Evolutionary conservation across 2,797 vertebrate genomes (phyloP).

Genomic region (Melanogrammus aeglefinus): DNA sequence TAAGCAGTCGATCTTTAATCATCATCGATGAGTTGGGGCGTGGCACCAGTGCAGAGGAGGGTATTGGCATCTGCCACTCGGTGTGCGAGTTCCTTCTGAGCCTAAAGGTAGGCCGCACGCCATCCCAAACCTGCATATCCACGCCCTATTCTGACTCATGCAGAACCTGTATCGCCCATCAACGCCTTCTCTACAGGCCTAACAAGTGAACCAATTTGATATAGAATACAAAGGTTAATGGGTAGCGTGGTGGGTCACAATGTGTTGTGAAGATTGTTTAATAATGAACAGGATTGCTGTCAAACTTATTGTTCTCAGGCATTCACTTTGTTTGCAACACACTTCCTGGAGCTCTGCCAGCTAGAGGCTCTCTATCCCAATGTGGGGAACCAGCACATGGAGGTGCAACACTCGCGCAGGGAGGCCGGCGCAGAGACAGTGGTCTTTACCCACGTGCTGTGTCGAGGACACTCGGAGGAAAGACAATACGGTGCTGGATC

Average conservation of each 20-base stretch:
- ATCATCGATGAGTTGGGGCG: slow-evolving; percentile 96
- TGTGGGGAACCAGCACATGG: slow-evolving; percentile 93
- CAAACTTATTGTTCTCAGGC: slow-evolving; percentile 69
- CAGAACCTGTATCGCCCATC: not conserved
- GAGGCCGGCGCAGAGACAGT: slow-evolving; percentile 78
- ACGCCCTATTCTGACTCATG: slow-evolving; percentile 14
- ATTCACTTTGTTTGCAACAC: slow-evolving; percentile 94
- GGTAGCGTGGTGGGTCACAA: not conserved
- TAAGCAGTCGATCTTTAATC: slow-evolving; percentile 88
- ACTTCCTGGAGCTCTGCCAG: slow-evolving; percentile 93
- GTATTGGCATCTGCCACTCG: slow-evolving; percentile 93
- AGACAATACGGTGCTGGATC: slow-evolving; percentile 84
- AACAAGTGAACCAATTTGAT: slow-evolving; percentile 24
- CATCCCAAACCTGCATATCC: slow-evolving; percentile 10
- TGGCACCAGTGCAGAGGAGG: slow-evolving; percentile 94
- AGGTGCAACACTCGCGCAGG: slow-evolving; percentile 83
- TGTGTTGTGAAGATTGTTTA: not conserved
- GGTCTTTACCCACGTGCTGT: slow-evolving; percentile 85
- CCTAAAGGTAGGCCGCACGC: slow-evolving; percentile 79
- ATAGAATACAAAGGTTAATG: slow-evolving; percentile 19
- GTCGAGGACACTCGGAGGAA: slow-evolving; percentile 86
- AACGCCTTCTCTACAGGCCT: not conserved
- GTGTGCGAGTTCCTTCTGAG: slow-evolving; percentile 90
- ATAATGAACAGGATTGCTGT: not conserved
- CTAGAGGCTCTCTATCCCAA: slow-evolving; percentile 89